These are phyloP conservation scores for Grammomys surdaster DNA, from an alignment of 2,113 vertebrate genomes.

Conservation along the genomic window DNA sequence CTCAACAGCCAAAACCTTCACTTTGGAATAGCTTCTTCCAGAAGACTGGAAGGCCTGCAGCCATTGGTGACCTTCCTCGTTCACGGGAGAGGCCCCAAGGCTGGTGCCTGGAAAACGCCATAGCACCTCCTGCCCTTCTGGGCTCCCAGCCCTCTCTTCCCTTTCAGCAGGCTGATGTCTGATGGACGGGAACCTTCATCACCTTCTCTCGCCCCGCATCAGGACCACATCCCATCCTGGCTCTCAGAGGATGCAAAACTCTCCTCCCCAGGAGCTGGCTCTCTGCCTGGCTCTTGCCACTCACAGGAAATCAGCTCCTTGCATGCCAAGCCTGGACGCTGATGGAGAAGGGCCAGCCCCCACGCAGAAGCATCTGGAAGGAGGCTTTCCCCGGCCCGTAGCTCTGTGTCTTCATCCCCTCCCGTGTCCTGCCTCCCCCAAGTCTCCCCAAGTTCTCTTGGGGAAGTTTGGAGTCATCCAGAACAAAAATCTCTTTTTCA, in stretches of 20 bases:
- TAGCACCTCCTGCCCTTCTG: not conserved
- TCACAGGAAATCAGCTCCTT: not conserved
- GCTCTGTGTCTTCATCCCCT: not conserved
- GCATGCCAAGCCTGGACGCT: not conserved
- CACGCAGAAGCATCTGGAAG: not conserved
- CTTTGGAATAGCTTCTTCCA: not conserved
- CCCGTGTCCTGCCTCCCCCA: not conserved
- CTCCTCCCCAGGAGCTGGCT: slow-evolving; percentile 31
- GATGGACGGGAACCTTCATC: slow-evolving; percentile 58
- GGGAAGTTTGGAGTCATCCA: not conserved
- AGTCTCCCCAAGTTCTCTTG: not conserved
- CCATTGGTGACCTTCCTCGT: not conserved
- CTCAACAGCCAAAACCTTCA: not conserved
- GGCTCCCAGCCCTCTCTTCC: not conserved
- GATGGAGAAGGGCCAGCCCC: not conserved
- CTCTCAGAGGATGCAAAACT: slow-evolving; percentile 39
- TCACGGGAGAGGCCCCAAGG: slow-evolving; percentile 33
- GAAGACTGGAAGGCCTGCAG: not conserved
- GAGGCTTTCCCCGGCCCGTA: fast-evolving
- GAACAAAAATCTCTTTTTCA: not conserved
- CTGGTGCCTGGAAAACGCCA: slow-evolving; percentile 29
- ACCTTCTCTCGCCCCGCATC: not conserved
- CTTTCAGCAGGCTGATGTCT: slow-evolving; percentile 72
- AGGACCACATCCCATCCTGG: not conserved
- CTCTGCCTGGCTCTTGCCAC: not conserved